These are phyloP conservation scores for Drosophila eohydei DNA, from an alignment of 2,888 invertebrate species.

Conservation along the genomic window DNA sequence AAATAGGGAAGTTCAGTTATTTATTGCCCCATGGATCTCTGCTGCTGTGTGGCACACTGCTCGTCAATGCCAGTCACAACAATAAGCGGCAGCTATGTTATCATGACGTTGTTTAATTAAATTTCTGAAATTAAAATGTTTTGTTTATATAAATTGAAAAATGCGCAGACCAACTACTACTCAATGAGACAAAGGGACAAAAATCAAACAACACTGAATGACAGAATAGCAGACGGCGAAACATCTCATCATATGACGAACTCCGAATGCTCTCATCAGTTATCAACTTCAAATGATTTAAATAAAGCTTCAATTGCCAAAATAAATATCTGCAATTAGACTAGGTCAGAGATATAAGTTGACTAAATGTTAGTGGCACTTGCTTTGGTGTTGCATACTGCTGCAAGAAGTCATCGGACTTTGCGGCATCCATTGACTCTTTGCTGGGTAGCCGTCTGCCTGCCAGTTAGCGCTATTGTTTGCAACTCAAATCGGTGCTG, in stretches of 20 bases:
- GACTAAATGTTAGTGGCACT: neutral
- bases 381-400: neutral
- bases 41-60: slow-evolving; percentile 40
- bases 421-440: neutral
- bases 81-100: slow-evolving; percentile 55
- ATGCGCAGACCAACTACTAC: slow-evolving; percentile 67
- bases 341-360: too few relatives aligned
- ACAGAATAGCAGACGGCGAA: slow-evolving; percentile 7
- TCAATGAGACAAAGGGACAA: slow-evolving; percentile 48
- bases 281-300: neutral
- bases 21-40: slow-evolving; percentile 28
- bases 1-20: slow-evolving; percentile 12
- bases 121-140: slow-evolving; percentile 85
- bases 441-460: slow-evolving; percentile 22
- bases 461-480: slow-evolving; percentile 65
- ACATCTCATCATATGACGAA: slow-evolving; percentile 10
- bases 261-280: neutral
- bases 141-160: slow-evolving; percentile 85
- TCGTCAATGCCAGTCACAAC: slow-evolving; percentile 46
- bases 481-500: slow-evolving; percentile 65
- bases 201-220: slow-evolving; percentile 30
- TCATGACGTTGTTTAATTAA: slow-evolving; percentile 84
- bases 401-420: slow-evolving; percentile 4
- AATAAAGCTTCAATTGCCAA: neutral
- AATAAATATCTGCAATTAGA: too few relatives aligned